Base-by-base conservation (phyloP, 1,140 invertebrate genomes). In the Magallana ariakensis region DNA sequence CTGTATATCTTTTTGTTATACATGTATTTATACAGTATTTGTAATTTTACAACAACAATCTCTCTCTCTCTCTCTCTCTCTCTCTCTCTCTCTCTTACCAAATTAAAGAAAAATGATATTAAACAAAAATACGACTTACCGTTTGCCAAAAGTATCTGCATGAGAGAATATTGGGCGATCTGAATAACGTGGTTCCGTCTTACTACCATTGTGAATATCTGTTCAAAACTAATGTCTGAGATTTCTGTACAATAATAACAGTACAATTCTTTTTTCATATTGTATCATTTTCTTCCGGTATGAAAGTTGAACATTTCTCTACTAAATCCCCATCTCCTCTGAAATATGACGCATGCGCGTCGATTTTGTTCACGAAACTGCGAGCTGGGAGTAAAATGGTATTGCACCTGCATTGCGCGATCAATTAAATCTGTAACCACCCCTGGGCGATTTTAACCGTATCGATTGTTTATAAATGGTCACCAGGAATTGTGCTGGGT, bases 321-420 rank as follows among this genome's bases (percentile, higher is more conserved):
- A 75, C 66, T 26, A 15, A 60, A 11, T 75, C 66, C 11, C 22
- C 66, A 75, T 75, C 66, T 26, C 33, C 22, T 75, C 19, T 75
- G 66, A 75, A 75, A 75, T 75, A 1, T 75, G 19, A 75, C 66
- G 66, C 66, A 75, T 75, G 66, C 66, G 66, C 66, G 9, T 46
- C 22, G 66, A 75, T 13, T 75, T 26, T 9, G 19, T 75, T 75
- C 22, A 75, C 33, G 66, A 75, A 60, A 60, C 58, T 60, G 58
- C 58, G 13, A 60, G 58, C 15, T 60, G n/a, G 58, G 13, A 75
- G 66, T 75, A 26, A 75, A 46, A 70, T 33, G 33, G 22, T 26
- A 75, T 75, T 75, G 66, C 66, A 75, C 66, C 66, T 75, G 66
- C 33, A 75, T 75, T 75, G 66, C 66, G 66, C 66, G 66, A 75